Base-by-base conservation (phyloP, 1,140 invertebrate genomes). In the Asbolus verrucosus region DNA sequence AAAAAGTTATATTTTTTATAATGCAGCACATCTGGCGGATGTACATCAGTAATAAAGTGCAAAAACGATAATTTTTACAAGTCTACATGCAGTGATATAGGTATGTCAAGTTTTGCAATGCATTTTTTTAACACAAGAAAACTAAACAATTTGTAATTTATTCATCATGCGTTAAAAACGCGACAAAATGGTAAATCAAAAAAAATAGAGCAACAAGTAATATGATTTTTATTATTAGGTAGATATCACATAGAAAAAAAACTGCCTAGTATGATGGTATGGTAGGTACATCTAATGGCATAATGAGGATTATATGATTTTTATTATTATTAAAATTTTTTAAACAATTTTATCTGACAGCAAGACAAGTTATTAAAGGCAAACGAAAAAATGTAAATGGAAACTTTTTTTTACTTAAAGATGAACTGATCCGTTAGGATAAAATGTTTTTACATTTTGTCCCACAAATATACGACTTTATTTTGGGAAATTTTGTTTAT, bases 181-280 rank as follows among this genome's bases (percentile, higher is more conserved):
- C 18, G 19, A 54, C 19, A 27, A 4, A 43, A n/a, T n/a, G n/a
- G n/a, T n/a, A n/a, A n/a, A n/a, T n/a, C 18, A 54, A 54, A 54
- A 1, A n/a, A 30, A 54, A 54, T 24, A 6, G 11, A 54, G 27
- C 43, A 27, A n/a, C n/a, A n/a, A n/a, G n/a, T n/a, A n/a, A n/a
- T n/a, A n/a, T n/a, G n/a, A n/a, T n/a, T n/a, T n/a, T n/a, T n/a
- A n/a, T 43, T 15, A 18, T 46, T 46, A 46, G 16, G 15, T 18
- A 46, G 27, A 54, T 54, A 54, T 54, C 46, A 54, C 46, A 54
- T 21, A 54, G 21, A 54, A 43, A 54, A 30, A 54, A 54, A 54
- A 8, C 8, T 27, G 24, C 24, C 8, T 27, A n/a, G 3, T 27
- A 27, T 27, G 9, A 54, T 27, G 46, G 19, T n/a, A n/a, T 54